A percentile compares a stretch with the other conserved stretches of the same genome.
These are phyloP conservation scores for Ctenosaura bakeri DNA, from an alignment of 2,797 vertebrate genomes.

Conservation along the genomic window DNA sequence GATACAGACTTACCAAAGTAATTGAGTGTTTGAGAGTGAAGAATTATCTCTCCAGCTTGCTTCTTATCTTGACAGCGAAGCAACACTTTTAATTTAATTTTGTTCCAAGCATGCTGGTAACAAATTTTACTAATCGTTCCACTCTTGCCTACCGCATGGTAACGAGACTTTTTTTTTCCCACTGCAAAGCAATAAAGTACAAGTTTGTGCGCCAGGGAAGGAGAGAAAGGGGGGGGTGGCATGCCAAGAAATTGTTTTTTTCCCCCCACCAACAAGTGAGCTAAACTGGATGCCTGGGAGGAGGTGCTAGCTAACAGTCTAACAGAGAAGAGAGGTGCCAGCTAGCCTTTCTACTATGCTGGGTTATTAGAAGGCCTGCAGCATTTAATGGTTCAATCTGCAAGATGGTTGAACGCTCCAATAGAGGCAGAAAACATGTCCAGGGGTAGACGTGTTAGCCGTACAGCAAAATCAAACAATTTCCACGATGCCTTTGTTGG, in stretches of 20 bases:
- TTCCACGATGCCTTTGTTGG: no score
- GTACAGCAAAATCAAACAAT: no score
- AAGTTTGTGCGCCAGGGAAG: neutral
- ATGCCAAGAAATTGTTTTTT: neutral
- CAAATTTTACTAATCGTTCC: slow-evolving; percentile 84
- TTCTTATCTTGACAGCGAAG: slow-evolving; percentile 86
- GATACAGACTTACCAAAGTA: slow-evolving; percentile 80
- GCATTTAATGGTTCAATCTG: neutral
- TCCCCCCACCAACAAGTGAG: neutral
- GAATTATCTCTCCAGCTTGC: slow-evolving; percentile 83
- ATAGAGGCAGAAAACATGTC: no score
- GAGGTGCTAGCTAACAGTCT: neutral
- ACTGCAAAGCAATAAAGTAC: slow-evolving; percentile 58
- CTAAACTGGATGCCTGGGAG: no score
- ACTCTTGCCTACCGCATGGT: slow-evolving; percentile 80
- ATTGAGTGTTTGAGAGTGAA: slow-evolving; percentile 87
- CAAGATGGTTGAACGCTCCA: neutral
- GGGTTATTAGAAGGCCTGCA: neutral
- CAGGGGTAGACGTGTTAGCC: no score
- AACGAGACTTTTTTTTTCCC: slow-evolving; percentile 71
- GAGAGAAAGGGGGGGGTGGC: no score
- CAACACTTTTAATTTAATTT: slow-evolving; percentile 87
- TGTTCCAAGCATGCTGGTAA: slow-evolving; percentile 81
- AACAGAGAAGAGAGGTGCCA: neutral
- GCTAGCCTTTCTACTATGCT: neutral